phyloP scores from a whole-genome alignment of 2,113 vertebrate species.

The Vulpes ferrilata region DNA sequence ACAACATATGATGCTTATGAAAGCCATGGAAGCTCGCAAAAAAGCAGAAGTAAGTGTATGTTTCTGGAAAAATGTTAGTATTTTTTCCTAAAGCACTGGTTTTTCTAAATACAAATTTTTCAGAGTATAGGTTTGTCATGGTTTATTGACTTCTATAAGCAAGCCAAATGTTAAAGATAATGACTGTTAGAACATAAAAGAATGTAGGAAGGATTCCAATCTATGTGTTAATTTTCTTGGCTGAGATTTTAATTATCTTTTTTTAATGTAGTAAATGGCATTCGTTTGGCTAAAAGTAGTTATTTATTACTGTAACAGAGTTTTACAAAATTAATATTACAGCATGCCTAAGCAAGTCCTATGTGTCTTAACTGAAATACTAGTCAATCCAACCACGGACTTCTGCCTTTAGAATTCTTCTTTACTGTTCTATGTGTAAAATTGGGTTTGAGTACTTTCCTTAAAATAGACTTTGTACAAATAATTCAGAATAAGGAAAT shows the following conservation, averaged over 20 bases:
- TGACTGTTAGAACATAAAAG: not conserved
- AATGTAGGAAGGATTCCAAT: slow-evolving; percentile 1
- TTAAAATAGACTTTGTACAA: slow-evolving; percentile 41
- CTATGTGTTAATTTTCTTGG: slow-evolving; percentile 46
- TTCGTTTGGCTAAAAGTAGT: slow-evolving; percentile 15
- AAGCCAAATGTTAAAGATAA: not conserved
- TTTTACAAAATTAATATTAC: slow-evolving; percentile 40
- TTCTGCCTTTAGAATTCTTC: slow-evolving; percentile 27
- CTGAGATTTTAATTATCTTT: slow-evolving; percentile 52
- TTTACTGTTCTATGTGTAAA: not conserved
- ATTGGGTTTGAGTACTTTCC: not conserved
- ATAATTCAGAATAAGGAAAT: slow-evolving; percentile 48
- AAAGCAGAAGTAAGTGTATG: slow-evolving; percentile 94
- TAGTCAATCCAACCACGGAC: not conserved
- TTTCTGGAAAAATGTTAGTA: slow-evolving; percentile 18
- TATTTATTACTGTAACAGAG: slow-evolving; percentile 3
- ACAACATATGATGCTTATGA: slow-evolving; percentile 97
- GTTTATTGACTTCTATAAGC: slow-evolving; percentile 14
- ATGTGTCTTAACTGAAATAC: not conserved
- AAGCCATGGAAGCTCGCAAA: slow-evolving; percentile 96
- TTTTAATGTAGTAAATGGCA: not conserved
- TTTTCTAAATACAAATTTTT: slow-evolving; percentile 26
- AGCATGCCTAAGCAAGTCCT: not conserved
- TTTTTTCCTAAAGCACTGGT: not conserved
- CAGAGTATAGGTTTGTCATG: slow-evolving; percentile 12